A percentile compares a stretch with the other conserved stretches of the same genome.
Conservation (phyloP, 2,797 vertebrate genomes). For the Chelidonichthys spinosus region DNA sequence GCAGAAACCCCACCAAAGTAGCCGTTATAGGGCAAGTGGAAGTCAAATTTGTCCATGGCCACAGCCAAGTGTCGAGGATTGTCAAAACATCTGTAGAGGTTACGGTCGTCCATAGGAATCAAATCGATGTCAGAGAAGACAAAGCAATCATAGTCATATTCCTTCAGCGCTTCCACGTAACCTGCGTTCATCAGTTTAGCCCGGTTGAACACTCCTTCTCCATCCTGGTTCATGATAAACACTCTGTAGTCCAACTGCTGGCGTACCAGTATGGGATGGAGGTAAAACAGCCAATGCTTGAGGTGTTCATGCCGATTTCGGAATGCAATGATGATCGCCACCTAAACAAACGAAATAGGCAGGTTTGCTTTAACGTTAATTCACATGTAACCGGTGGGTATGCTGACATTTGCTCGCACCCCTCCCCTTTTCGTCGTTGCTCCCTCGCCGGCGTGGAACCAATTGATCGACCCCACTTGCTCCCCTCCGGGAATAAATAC, state of each 20-base stretch:
- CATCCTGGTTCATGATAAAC: slow-evolving; percentile 91
- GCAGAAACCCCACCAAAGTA: slow-evolving; percentile 94
- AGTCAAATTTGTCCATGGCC: slow-evolving; percentile 96
- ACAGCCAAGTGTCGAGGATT: slow-evolving; percentile 93
- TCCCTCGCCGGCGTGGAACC: too few relatives aligned
- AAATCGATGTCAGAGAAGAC: slow-evolving; percentile 96
- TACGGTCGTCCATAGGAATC: slow-evolving; percentile 92
- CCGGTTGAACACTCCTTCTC: slow-evolving; percentile 91
- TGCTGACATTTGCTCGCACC: too few relatives aligned
- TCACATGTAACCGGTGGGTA: too few relatives aligned
- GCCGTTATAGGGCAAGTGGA: slow-evolving; percentile 89
- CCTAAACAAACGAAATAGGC: slow-evolving; percentile 57
- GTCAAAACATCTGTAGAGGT: slow-evolving; percentile 91
- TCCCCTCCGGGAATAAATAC: too few relatives aligned
- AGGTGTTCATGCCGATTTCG: slow-evolving; percentile 92
- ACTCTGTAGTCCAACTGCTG: slow-evolving; percentile 90
- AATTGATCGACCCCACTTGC: too few relatives aligned
- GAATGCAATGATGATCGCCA: slow-evolving; percentile 92
- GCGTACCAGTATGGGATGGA: slow-evolving; percentile 89
- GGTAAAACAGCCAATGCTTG: slow-evolving; percentile 87
- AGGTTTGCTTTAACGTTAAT: neutral
- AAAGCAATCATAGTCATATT: slow-evolving; percentile 94
- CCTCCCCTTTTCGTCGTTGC: too few relatives aligned
- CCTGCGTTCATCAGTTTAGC: slow-evolving; percentile 95
- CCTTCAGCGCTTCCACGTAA: slow-evolving; percentile 90